phyloP scores from a whole-genome alignment of 2,113 vertebrate genomes.

The Myiopsitta monachus region DNA sequence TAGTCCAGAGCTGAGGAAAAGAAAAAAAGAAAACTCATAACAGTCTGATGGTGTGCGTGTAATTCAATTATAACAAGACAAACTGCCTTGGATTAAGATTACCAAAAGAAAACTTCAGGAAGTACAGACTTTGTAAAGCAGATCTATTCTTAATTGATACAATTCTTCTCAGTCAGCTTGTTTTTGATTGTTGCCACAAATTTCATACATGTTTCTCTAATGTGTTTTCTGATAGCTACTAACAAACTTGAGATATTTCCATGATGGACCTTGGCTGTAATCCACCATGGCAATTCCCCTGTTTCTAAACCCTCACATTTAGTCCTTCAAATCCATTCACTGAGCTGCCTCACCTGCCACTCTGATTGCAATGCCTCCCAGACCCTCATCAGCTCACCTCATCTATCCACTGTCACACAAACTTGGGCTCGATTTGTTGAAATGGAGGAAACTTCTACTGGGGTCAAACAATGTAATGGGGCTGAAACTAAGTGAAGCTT shows the following conservation, averaged over 20 bases:
- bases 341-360: slow-evolving; percentile 43
- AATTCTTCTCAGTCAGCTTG: neutral
- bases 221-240: neutral
- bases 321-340: slow-evolving; percentile 33
- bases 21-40: neutral
- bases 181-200: neutral
- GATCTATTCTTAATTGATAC: neutral
- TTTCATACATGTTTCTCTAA: neutral
- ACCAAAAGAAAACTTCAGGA: neutral
- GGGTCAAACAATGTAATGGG: slow-evolving; percentile 4
- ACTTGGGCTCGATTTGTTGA: slow-evolving; percentile 38
- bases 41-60: neutral
- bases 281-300: neutral
- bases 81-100: neutral
- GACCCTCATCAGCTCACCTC: slow-evolving; percentile 54
- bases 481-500: slow-evolving; percentile 44
- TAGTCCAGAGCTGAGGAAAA: neutral
- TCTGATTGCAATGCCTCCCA: slow-evolving; percentile 48
- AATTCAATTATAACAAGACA: neutral
- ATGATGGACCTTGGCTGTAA: neutral
- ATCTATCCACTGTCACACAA: slow-evolving; percentile 61
- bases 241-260: slow-evolving; percentile 25
- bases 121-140: neutral
- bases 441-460: slow-evolving; percentile 40
- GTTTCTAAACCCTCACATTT: slow-evolving; percentile 14